Evolutionary conservation across 2,888 invertebrate genomes (phyloP), one percentile per base, ranked within the genome.

Genomic region (Monopis laevigella): DNA sequence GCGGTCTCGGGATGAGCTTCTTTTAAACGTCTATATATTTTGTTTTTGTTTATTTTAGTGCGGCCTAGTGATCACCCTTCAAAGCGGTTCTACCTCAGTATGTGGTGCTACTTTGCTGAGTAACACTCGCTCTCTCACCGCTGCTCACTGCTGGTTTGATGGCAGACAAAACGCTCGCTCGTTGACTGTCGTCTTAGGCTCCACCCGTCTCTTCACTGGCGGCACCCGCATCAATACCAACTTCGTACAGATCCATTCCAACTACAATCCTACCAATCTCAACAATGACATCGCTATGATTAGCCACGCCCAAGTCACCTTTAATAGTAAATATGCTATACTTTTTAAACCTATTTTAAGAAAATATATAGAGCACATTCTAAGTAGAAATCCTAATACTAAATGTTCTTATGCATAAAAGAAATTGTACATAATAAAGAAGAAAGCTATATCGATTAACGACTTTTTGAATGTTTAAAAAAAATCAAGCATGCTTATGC

Each of bases 91-190:
- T 8, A 41, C 41, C 2, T 44, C 44, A 3, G 44, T 39, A 8
- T 44, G 44, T 17, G 44, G 44, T 3, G 38, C 44, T 10, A 26
- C 41, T 1, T 27, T 44, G 8, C 12, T 44, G 17, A 44, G 30
- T 28, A 26, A 17, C 32, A 44, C 21, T 21, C 38, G 44, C 10
- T 18, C 36, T 2, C 24, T 44, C 6, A 39, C 39, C 16, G 44
- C 44, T 12, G 43, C 43, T 8, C 43, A 40, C 21, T 43, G 43
- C 43, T 43, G 43, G 43, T 35, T 18, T 17, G 40, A 40, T 32
- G 35, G 43, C 11, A 40, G 14, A 7, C 11, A 30, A n/a, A 10
- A 40, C 2, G 40, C 42, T 21, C 30, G 29, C 16, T 35, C 35
- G 38, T 29, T 42, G 13, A 17, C 10, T 1, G 42, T 42, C 2